phyloP scores from a whole-genome alignment of 2,888 invertebrate genomes.

The Mythimna lalbum region DNA sequence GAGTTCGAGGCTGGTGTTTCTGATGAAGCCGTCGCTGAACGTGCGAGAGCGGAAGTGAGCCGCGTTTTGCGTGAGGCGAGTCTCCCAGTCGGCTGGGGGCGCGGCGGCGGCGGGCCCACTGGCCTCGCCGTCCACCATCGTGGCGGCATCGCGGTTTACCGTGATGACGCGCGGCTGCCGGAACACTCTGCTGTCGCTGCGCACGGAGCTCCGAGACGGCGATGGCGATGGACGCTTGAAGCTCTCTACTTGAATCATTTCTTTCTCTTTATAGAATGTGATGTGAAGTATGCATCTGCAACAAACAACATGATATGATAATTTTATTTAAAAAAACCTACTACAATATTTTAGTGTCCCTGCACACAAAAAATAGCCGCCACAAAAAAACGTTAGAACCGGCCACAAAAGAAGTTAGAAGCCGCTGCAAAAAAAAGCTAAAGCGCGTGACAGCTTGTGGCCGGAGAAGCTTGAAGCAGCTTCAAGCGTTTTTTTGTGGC shows the following conservation, averaged over 20 bases:
- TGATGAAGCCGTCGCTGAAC: conserved; percentile 88
- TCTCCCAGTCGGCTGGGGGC: conserved; percentile 76
- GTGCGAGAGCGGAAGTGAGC: conserved; percentile 87
- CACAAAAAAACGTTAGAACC: no score
- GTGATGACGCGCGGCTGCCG: conserved; percentile 88
- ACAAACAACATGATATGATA: conserved; percentile 29
- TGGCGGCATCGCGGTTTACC: conserved; percentile 88
- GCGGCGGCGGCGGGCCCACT: conserved; percentile 64
- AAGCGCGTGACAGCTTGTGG: no score
- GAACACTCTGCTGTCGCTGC: conserved; percentile 84
- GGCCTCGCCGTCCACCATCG: conserved; percentile 86
- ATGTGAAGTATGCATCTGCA: conserved; percentile 48
- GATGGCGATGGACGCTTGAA: conserved; percentile 88
- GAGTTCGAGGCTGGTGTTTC: conserved; percentile 88
- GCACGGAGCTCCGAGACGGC: conserved; percentile 86
- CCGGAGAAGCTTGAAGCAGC: no score
- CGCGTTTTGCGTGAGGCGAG: conserved; percentile 75
- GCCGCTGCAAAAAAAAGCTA: no score
- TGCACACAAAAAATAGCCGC: no score
- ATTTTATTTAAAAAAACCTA: neutral
- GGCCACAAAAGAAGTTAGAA: no score
- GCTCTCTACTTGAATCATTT: conserved; percentile 86
- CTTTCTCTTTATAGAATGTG: conserved; percentile 56
- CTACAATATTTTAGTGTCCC: no score
- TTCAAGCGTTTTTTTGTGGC: no score